A percentile compares a stretch with the other conserved stretches of the same genome.
phyloP scores from a whole-genome alignment of 2,113 vertebrate species.

The Rhinichthys klamathensis region DNA sequence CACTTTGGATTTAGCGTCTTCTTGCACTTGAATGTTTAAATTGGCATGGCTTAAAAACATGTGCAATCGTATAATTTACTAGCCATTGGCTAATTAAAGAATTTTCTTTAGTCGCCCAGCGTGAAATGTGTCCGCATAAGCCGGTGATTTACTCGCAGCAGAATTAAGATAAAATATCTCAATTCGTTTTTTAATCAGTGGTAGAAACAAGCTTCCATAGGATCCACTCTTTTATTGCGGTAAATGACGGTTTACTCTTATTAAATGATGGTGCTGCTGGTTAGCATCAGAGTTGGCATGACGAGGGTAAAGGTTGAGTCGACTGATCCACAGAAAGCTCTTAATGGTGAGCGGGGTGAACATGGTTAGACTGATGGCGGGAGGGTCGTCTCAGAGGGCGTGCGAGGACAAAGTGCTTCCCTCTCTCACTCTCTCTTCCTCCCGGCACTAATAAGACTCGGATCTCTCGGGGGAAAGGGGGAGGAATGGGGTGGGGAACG shows the following conservation, averaged over 20 bases:
- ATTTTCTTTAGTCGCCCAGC: too few relatives aligned
- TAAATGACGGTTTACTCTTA: neutral
- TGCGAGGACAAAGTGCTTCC: slow-evolving; percentile 21
- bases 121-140: too few relatives aligned
- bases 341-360: neutral
- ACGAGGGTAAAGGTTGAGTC: neutral
- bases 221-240: neutral
- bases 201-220: too few relatives aligned
- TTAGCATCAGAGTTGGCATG: neutral
- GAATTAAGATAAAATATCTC: too few relatives aligned
- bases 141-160: too few relatives aligned
- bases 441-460: neutral
- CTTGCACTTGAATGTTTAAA: too few relatives aligned
- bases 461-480: slow-evolving; percentile 1
- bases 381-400: neutral
- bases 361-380: neutral
- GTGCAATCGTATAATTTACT: too few relatives aligned
- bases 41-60: too few relatives aligned
- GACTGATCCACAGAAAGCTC: slow-evolving; percentile 22
- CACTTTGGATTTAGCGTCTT: too few relatives aligned
- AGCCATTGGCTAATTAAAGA: too few relatives aligned
- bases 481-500: neutral
- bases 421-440: neutral
- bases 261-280: neutral
- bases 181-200: too few relatives aligned